These are phyloP conservation scores for Oedothorax gibbosus DNA, from an alignment of 1,140 invertebrate species.

Conservation along the genomic window DNA sequence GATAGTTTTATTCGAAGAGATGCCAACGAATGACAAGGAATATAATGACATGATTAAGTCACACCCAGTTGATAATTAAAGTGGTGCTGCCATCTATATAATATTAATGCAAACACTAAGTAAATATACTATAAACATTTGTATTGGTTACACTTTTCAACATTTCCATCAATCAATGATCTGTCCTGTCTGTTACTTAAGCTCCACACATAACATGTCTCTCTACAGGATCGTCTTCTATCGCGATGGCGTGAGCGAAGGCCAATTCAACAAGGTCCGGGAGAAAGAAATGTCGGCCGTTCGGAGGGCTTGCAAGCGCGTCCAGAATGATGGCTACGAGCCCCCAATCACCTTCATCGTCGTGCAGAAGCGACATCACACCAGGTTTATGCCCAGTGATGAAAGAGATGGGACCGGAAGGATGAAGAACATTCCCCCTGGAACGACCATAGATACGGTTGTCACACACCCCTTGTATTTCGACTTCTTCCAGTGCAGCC, in stretches of 20 bases:
- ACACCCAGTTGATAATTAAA: too few relatives aligned
- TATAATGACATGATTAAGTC: too few relatives aligned
- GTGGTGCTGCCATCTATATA: too few relatives aligned
- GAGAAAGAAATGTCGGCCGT: conserved; percentile 60
- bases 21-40: too few relatives aligned
- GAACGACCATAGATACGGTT: conserved; percentile 83
- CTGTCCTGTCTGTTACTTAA: too few relatives aligned
- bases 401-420: conserved; percentile 63
- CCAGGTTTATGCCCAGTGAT: conserved; percentile 62
- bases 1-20: too few relatives aligned
- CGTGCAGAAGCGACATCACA: conserved; percentile 63
- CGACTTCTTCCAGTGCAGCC: conserved; percentile 86
- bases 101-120: too few relatives aligned
- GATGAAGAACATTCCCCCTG: conserved; percentile 80
- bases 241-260: conserved; percentile 70
- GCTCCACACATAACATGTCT: too few relatives aligned
- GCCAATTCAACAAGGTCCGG: conserved; percentile 68
- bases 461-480: conserved; percentile 85
- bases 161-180: too few relatives aligned
- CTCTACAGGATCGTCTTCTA: conserved; percentile 68
- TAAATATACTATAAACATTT: too few relatives aligned
- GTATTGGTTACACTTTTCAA: too few relatives aligned
- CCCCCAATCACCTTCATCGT: conserved; percentile 63
- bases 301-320: conserved; percentile 36
- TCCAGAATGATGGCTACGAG: conserved; percentile 32